Conservation (phyloP, 1,140 invertebrate genomes). For the Aethina tumida region DNA sequence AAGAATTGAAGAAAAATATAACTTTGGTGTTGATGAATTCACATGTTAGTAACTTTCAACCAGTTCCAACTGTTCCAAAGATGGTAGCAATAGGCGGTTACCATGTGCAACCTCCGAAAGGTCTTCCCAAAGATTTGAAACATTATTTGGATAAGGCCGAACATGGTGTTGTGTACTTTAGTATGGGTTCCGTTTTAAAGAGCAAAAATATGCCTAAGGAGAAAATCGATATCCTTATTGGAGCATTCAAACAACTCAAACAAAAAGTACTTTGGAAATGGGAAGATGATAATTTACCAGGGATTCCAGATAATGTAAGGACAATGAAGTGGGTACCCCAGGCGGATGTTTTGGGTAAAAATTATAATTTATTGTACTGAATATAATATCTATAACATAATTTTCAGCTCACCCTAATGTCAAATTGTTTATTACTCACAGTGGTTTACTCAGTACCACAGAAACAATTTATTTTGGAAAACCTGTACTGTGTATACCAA, state of each 20-base stretch:
- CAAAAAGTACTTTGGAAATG: constrained; percentile 54
- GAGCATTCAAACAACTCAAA: constrained; percentile 28
- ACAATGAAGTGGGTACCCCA: constrained; percentile 59
- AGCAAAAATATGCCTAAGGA: constrained; percentile 36
- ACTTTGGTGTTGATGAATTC: constrained; percentile 47
- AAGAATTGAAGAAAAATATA: constrained; percentile 39
- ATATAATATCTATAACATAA: constrained; percentile 2
- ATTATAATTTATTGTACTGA: neutral
- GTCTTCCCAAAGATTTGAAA: constrained; percentile 38
- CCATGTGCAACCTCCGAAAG: constrained; percentile 34
- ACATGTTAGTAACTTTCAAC: constrained; percentile 42
- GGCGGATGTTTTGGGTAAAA: constrained; percentile 52
- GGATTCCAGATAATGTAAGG: constrained; percentile 49
- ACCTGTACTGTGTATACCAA: constrained; percentile 58
- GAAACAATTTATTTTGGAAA: constrained; percentile 62
- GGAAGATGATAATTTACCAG: constrained; percentile 44
- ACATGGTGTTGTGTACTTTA: constrained; percentile 47
- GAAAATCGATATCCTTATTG: constrained; percentile 24
- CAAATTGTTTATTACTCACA: constrained; percentile 60
- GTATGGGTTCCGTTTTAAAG: constrained; percentile 44
- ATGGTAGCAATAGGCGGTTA: constrained; percentile 44
- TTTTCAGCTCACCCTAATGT: constrained; percentile 54
- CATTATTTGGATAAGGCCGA: constrained; percentile 38
- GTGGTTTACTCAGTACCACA: constrained; percentile 56
- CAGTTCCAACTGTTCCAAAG: constrained; percentile 43